These are phyloP conservation scores for Liasis olivaceus DNA, from an alignment of 2,797 vertebrate genomes.

Conservation along the genomic window DNA sequence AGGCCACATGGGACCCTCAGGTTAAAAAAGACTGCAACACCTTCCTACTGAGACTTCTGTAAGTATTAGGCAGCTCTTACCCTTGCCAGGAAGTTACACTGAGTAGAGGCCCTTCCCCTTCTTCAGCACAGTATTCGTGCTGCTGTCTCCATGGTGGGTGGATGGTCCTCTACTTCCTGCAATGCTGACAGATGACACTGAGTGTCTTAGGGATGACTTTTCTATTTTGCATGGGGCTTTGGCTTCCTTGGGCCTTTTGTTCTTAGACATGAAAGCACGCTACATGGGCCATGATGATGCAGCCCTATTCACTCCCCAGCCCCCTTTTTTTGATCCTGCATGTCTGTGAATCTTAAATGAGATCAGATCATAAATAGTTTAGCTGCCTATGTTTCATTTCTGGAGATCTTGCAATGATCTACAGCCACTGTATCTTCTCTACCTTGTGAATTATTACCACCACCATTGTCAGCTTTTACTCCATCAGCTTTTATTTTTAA, in stretches of 20 bases:
- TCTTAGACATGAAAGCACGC: background rate
- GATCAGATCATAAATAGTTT: background rate
- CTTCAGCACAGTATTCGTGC: background rate
- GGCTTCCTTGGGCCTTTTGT: background rate
- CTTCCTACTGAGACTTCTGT: background rate
- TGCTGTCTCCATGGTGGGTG: background rate
- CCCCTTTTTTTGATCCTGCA: background rate
- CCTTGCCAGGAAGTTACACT: background rate
- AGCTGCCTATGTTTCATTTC: background rate
- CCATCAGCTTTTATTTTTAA: slow-evolving; percentile 43
- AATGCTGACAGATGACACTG: background rate
- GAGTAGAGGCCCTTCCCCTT: background rate
- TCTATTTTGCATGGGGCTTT: background rate
- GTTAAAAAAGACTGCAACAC: too few species aligned
- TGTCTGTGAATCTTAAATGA: background rate
- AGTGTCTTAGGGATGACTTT: background rate
- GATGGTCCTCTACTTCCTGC: background rate
- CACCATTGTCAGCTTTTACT: slow-evolving; percentile 28
- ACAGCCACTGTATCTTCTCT: background rate
- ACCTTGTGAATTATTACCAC: slow-evolving; percentile 21
- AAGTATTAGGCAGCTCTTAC: background rate
- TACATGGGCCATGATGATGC: background rate
- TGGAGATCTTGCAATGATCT: background rate
- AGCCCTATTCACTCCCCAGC: background rate
- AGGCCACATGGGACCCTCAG: too few species aligned